Evolutionary conservation across 2,888 invertebrate genomes (phyloP), one percentile per base, ranked within the genome.

Genomic region (Hyppa rectilinea): DNA sequence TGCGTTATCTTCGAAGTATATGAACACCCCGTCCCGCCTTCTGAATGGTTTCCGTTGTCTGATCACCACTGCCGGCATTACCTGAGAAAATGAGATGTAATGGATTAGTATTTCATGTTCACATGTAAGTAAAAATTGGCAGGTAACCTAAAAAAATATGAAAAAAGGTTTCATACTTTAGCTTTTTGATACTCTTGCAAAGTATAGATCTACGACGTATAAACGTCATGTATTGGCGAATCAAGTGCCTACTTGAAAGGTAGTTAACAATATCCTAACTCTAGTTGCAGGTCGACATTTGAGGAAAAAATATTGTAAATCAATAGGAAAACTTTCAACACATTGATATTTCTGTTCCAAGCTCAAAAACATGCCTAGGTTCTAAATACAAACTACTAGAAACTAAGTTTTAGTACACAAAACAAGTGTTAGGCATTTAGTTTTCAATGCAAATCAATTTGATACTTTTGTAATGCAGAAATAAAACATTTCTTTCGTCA

Each of bases 1-100:
- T 34, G 99, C 99, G 95, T 99, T 99, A 94, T 99, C 99, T 94
- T 99, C 99, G 94, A 99, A 99, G 96, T 99, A 99, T 96, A 99
- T 98, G 93, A 99, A 99, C 77, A 98, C 98, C 52, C 99, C 99
- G 92, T 99, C 99, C 97, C 99, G 99, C 98, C 99, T 99, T 86
- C 99, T 97, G 96, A 99, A 99, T 20, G 99, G 99, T 96, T 99
- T 99, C 87, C 99, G 97, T 93, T 99, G 99, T 93, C 99, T 97
- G 90, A 99, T 99, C 34, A 99, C 99, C 86, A 99, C 99, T 88
- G 99, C 99, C 80, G 99, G 99, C 99, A 99, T 99, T 88, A 99
- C 99, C 98, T 97, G 87, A 0, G 78, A 47, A 43, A 12, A 34
- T 50, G 1, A 0, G 4, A 45, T 10, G 4, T n/a, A 31, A n/a